Percentiles rank a stretch among this genome's conserved stretches.
phyloP scores from a whole-genome alignment of 2,888 invertebrate species.

The Pristionchus japonicus region DNA sequence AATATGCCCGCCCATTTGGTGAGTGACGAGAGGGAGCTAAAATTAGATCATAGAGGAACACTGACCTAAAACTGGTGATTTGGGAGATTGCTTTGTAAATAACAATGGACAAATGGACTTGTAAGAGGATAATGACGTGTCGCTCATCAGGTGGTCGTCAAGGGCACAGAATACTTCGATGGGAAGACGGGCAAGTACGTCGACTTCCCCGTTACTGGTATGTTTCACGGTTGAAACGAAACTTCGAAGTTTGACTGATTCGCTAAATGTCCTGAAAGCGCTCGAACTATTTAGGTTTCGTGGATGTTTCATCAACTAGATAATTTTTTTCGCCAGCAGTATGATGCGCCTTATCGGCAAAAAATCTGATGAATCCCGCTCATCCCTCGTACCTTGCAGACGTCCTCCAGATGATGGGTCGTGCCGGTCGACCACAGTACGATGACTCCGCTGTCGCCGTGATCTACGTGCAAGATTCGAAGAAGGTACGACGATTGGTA shows the following conservation, averaged over 20 bases:
- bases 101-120: no score
- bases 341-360: neutral
- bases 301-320: no score
- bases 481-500: slow-evolving; percentile 49
- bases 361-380: no score
- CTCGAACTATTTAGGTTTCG: no score
- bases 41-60: no score
- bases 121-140: neutral
- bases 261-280: no score
- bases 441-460: slow-evolving; percentile 87
- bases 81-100: no score
- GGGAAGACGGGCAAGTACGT: slow-evolving; percentile 96
- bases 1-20: slow-evolving; percentile 98
- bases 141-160: slow-evolving; percentile 82
- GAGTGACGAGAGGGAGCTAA: slow-evolving; percentile 12
- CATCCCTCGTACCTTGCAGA: slow-evolving; percentile 79
- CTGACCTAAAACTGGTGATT: no score
- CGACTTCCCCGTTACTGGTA: slow-evolving; percentile 95
- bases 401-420: slow-evolving; percentile 99
- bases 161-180: slow-evolving; percentile 98
- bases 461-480: slow-evolving; percentile 86
- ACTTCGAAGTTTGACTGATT: no score
- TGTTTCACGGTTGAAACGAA: no score
- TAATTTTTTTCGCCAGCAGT: neutral
- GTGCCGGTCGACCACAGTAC: slow-evolving; percentile 96